Conservation (phyloP, 2,113 vertebrate genomes). For the Strix uralensis region DNA sequence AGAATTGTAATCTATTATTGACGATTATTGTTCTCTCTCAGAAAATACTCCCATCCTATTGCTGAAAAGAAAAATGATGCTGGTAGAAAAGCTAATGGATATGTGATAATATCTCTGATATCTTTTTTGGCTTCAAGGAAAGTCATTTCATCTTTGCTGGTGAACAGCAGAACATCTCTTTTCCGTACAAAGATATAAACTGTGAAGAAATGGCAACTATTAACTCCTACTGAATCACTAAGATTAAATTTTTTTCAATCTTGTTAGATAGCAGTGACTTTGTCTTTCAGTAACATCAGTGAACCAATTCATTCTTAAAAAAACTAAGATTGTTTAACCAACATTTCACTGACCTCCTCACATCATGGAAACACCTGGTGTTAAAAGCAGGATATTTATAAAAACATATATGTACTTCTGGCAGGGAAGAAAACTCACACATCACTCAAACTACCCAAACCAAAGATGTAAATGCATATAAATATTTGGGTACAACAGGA, state of each 20-base stretch:
- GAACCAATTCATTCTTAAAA: background rate
- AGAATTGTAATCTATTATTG: constrained; percentile 19
- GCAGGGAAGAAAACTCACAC: background rate
- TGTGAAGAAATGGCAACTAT: constrained; percentile 20
- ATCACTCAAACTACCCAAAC: background rate
- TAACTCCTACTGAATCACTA: constrained; percentile 25
- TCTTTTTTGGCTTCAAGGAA: constrained; percentile 58
- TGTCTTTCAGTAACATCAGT: background rate
- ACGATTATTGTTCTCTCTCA: constrained; percentile 18
- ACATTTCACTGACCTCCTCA: background rate
- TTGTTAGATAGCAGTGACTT: background rate
- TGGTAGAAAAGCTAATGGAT: constrained; percentile 1
- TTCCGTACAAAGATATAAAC: constrained; percentile 35
- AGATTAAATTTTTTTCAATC: constrained; percentile 15
- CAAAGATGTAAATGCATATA: background rate
- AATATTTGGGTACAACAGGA: background rate
- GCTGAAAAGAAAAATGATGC: constrained; percentile 52
- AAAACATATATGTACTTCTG: background rate
- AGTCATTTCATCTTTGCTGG: constrained; percentile 47
- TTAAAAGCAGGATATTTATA: background rate
- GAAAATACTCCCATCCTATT: constrained; percentile 26
- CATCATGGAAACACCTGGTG: background rate
- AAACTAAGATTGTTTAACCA: background rate
- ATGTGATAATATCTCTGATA: constrained; percentile 53
- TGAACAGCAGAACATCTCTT: constrained; percentile 20